phyloP scores from a whole-genome alignment of 1,140 invertebrate genomes.

The Trichoplusia ni region DNA sequence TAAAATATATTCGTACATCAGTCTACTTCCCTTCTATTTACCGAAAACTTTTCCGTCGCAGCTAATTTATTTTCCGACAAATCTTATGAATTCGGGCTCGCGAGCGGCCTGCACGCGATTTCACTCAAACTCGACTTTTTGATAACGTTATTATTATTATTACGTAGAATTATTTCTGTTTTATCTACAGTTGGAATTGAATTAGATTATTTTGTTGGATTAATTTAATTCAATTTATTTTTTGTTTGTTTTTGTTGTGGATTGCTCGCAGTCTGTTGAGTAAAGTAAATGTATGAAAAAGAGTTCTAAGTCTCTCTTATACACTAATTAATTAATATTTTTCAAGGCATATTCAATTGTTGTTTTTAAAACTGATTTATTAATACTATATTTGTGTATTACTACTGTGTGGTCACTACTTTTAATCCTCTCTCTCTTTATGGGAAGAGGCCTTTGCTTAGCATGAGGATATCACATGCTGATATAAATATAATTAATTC shows the following conservation, averaged over 20 bases:
- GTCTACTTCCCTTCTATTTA: slow-evolving; percentile 62
- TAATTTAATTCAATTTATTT: slow-evolving; percentile 15
- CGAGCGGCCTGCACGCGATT: slow-evolving; percentile 68
- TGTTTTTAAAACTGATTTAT: too few relatives aligned
- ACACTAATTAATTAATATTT: too few relatives aligned
- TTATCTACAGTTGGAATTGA: slow-evolving; percentile 23
- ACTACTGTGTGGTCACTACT: too few relatives aligned
- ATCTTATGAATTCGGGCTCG: slow-evolving; percentile 72
- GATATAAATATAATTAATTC: too few relatives aligned
- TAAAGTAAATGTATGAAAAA: too few relatives aligned
- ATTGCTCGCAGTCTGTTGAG: too few relatives aligned
- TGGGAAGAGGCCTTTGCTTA: too few relatives aligned
- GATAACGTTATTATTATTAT: slow-evolving; percentile 70
- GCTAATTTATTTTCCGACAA: slow-evolving; percentile 77
- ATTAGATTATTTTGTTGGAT: slow-evolving; percentile 1
- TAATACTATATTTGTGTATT: too few relatives aligned
- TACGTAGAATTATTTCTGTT: slow-evolving; percentile 52
- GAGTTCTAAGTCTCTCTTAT: too few relatives aligned
- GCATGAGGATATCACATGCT: too few relatives aligned
- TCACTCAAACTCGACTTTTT: slow-evolving; percentile 73
- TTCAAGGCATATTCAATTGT: too few relatives aligned
- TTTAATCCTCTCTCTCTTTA: too few relatives aligned
- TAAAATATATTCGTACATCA: slow-evolving; percentile 33
- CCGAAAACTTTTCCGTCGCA: slow-evolving; percentile 73
- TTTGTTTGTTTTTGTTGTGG: neutral